Base-by-base conservation (phyloP, 2,797 vertebrate genomes). In the Ceryle rudis region DNA sequence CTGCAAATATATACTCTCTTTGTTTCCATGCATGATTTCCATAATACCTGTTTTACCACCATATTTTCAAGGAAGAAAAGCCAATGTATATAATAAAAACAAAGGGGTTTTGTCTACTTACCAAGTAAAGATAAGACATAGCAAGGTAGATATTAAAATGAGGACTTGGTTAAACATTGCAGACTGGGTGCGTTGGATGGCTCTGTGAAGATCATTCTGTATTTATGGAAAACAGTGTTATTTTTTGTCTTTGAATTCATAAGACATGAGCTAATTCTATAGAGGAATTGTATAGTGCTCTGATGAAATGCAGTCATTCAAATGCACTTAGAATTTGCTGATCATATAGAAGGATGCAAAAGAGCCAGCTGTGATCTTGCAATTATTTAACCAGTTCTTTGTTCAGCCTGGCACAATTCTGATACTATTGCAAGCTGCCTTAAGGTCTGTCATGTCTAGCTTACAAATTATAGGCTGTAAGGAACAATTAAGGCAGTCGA, bases 131-230 rank as follows among this genome's bases (percentile, higher is more conserved):
- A 98, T 99, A 96, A 99, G 98, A 97, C 98, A 98, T 22, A 98
- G 86, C 72, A 99, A 97, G 23, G 98, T 98, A 35, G 98, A 98
- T 98, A 98, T 98, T 96, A 99, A 97, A 97, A 99, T 98, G 92
- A 98, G 96, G 89, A 99, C 98, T 98, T 99, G 98, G 95, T 98
- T 98, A 96, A 98, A 99, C 98, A 99, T 99, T 83, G 98, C 98
- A 10, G 98, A 98, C 84, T 98, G 98, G 61, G 98, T 98, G 37
- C 98, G 98, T 54, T 98, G 98, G 93, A 98, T 99, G 81, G 98
- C 98, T 98, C 98, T 98, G 52, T 99, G 98, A 65, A 98, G 98
- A 96, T 99, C 98, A 86, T 98, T 98, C 98, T 99, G 78, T 72
- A 98, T 93, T 55, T 96, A 97, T 23, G 81, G 66, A 95, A 95